These are phyloP conservation scores for Karalla daura DNA, from an alignment of 2,797 vertebrate genomes.

Conservation along the genomic window DNA sequence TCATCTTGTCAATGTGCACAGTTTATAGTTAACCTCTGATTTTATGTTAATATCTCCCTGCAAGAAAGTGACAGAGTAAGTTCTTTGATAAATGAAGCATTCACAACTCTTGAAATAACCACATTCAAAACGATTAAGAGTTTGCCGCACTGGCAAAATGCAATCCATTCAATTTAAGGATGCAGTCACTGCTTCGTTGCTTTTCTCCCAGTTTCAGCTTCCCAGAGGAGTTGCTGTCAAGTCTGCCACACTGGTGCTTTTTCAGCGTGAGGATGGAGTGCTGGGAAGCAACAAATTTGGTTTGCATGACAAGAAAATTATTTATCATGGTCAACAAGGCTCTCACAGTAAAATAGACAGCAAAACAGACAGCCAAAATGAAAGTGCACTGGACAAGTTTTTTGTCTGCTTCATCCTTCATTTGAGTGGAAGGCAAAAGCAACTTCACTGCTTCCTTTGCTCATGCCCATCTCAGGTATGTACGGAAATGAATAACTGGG, in stretches of 20 bases:
- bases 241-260: conserved; percentile 29
- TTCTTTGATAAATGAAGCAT: conserved; percentile 48
- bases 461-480: no score
- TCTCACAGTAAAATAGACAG: conserved; percentile 21
- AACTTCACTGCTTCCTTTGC: neutral
- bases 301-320: conserved; percentile 48
- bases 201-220: conserved; percentile 34
- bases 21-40: conserved; percentile 11
- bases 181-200: conserved; percentile 50
- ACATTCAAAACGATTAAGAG: conserved; percentile 48
- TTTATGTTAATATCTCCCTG: conserved; percentile 12
- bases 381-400: neutral
- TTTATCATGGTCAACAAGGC: conserved; percentile 28
- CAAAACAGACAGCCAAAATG: conserved; percentile 5
- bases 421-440: neutral
- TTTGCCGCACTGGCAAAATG: conserved; percentile 23
- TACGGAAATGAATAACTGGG: no score
- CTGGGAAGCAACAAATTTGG: conserved; percentile 52
- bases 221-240: conserved; percentile 62
- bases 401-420: neutral
- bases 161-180: conserved; percentile 48
- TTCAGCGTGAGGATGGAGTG: conserved; percentile 19
- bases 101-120: conserved; percentile 24
- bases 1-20: neutral
- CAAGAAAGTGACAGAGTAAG: neutral